Evolutionary conservation across 2,888 invertebrate genomes (phyloP).

Genomic region (Cephus spinipes): DNA sequence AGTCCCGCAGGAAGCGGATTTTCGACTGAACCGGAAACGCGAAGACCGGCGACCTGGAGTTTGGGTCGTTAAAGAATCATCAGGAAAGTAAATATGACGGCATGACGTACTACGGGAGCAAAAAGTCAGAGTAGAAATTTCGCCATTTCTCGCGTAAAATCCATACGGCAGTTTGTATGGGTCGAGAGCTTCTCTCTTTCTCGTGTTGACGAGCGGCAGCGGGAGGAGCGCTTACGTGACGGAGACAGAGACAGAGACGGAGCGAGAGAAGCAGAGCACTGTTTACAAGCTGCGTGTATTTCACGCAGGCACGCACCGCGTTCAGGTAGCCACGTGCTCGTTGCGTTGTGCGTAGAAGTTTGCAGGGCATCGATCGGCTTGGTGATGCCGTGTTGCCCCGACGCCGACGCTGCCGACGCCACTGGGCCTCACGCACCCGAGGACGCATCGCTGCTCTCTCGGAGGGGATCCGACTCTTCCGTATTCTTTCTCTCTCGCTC

Average conservation of each 20-base stretch:
- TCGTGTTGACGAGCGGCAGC: background rate
- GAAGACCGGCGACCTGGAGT: background rate
- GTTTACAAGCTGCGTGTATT: conserved; percentile 36
- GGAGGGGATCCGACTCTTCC: background rate
- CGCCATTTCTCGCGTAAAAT: background rate
- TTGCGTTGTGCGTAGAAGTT: conserved; percentile 20
- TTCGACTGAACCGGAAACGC: background rate
- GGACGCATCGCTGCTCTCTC: background rate
- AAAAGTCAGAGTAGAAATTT: background rate
- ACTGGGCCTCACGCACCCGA: background rate
- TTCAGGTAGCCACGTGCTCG: conserved; percentile 15
- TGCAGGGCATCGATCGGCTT: conserved; percentile 19
- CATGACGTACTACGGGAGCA: background rate
- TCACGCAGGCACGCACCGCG: conserved; percentile 32
- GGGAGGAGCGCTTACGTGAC: background rate
- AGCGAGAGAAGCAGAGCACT: conserved; percentile 29
- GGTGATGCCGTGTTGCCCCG: background rate
- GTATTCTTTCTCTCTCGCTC: conserved; percentile 9
- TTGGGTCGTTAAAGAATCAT: background rate
- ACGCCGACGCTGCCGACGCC: background rate
- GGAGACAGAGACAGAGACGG: background rate
- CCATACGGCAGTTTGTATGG: background rate
- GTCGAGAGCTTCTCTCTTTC: background rate
- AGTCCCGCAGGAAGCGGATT: background rate
- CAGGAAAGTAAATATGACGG: too few relatives aligned